Conservation (phyloP, 2,797 vertebrate genomes). For the Iguana delicatissima region DNA sequence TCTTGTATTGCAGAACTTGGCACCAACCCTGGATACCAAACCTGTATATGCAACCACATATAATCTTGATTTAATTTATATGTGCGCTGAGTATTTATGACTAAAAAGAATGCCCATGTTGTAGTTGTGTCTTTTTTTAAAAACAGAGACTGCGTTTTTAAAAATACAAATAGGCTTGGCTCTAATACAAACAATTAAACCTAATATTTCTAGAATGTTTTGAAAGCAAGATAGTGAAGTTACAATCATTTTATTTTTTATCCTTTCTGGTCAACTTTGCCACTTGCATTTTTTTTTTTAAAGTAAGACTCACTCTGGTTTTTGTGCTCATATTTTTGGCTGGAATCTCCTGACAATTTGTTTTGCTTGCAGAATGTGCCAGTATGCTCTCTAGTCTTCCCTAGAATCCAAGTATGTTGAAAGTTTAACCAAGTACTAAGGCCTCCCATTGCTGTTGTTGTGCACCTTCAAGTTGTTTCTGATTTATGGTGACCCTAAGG, state of each 20-base stretch:
- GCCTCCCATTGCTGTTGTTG: not conserved
- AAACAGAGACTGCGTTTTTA: not conserved
- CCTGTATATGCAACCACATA: too few relatives aligned
- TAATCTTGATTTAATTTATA: too few relatives aligned
- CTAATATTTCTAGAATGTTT: not conserved
- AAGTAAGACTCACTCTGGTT: not conserved
- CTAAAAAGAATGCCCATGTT: not conserved
- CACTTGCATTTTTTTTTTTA: not conserved
- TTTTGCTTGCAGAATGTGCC: too few relatives aligned
- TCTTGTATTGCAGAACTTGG: too few relatives aligned
- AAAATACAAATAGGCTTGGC: not conserved
- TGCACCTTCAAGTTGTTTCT: too few relatives aligned
- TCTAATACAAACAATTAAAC: not conserved
- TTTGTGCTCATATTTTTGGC: not conserved
- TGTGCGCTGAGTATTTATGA: not conserved
- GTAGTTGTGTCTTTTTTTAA: not conserved
- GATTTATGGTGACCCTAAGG: too few relatives aligned
- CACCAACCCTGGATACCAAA: too few relatives aligned
- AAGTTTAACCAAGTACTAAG: not conserved
- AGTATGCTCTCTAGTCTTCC: not conserved
- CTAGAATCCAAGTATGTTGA: not conserved
- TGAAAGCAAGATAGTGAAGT: too few relatives aligned
- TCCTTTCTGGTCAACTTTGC: too few relatives aligned
- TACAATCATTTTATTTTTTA: too few relatives aligned
- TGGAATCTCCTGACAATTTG: not conserved